Base-by-base conservation (phyloP, 2,888 invertebrate genomes). In the Sphecodes monilicornis region DNA sequence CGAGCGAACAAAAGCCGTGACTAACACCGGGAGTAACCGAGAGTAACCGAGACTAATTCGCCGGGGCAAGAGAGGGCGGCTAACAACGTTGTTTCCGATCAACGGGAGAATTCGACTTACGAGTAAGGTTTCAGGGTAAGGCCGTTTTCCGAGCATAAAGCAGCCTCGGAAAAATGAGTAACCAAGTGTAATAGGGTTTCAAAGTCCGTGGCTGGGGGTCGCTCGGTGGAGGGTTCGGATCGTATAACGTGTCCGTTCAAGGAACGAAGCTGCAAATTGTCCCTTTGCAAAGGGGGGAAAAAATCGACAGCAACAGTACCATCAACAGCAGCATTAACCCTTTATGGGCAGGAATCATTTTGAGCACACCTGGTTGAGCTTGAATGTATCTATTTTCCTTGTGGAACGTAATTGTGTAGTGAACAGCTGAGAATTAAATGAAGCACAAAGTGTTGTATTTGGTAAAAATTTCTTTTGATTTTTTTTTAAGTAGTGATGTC, bases 1-100 rank as follows among this genome's bases (percentile, higher is more conserved):
- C n/a, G 3, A 57, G 72, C 29, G 46, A 18, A 64, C 64, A 10
- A 71, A 29, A n/a, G 26, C 43, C 39, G 39, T 78, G 72, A 75
- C 60, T 64, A 76, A 80, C 11, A 8, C 32, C 64, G 32, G n/a
- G 13, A 57, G 26, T 57, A 26, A 26, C 26, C 64, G 32, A 26
- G 13, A 57, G 26, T 57, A 26, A 26, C 26, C 57, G 13, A 26
- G 57, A 57, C 57, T 57, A 16, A 57, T 26, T 26, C 11, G 26
- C 46, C 46, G 46, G 46, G 46, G 10, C 57, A 26, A 6, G 26
- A 16, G 5, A 57, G 57, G 57, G 22, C 4, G 13, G n/a, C 57
- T 57, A 26, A 57, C 57, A 16, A 57, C 26, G 57, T 57, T 57
- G 57, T 57, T 57, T 57, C 57, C 57, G 57, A 57, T 57, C 57